phyloP scores from a whole-genome alignment of 2,888 invertebrate genomes.

The Portevinia maculata region DNA sequence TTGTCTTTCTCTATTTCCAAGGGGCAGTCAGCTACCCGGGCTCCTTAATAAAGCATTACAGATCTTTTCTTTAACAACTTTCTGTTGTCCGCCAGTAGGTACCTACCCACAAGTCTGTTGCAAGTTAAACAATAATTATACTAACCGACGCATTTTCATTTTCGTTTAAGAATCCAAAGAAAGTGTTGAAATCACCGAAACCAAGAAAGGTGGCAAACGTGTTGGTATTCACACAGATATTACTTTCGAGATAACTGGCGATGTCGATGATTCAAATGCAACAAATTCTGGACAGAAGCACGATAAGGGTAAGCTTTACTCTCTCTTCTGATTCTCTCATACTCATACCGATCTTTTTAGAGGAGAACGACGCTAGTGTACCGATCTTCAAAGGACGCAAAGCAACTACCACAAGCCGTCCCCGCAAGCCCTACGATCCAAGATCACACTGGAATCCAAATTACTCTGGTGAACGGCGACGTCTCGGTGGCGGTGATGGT shows the following conservation, averaged over 20 bases:
- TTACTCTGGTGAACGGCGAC: conserved; percentile 78
- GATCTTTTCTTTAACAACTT: no score
- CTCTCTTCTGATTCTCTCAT: background rate
- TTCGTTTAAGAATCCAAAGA: conserved; percentile 80
- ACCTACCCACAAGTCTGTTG: no score
- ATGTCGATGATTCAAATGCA: conserved; percentile 78
- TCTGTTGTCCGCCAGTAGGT: no score
- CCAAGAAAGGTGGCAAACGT: conserved; percentile 81
- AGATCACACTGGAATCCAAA: conserved; percentile 80
- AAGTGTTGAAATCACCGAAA: conserved; percentile 82
- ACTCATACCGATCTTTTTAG: conserved; percentile 68
- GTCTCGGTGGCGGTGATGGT: conserved; percentile 61
- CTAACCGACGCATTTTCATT: no score
- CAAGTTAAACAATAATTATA: no score
- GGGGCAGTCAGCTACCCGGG: no score
- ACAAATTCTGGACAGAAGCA: conserved; percentile 79
- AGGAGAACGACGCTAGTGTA: conserved; percentile 81
- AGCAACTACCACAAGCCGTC: conserved; percentile 77
- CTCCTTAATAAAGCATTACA: no score
- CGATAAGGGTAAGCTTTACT: conserved; percentile 78
- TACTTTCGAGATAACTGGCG: conserved; percentile 82
- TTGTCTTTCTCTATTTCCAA: no score
- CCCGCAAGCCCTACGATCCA: conserved; percentile 79
- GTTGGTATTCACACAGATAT: conserved; percentile 83
- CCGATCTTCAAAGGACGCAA: conserved; percentile 81